These are phyloP conservation scores for Poeciliopsis retropinna DNA, from an alignment of 2,113 vertebrate genomes.

Conservation along the genomic window DNA sequence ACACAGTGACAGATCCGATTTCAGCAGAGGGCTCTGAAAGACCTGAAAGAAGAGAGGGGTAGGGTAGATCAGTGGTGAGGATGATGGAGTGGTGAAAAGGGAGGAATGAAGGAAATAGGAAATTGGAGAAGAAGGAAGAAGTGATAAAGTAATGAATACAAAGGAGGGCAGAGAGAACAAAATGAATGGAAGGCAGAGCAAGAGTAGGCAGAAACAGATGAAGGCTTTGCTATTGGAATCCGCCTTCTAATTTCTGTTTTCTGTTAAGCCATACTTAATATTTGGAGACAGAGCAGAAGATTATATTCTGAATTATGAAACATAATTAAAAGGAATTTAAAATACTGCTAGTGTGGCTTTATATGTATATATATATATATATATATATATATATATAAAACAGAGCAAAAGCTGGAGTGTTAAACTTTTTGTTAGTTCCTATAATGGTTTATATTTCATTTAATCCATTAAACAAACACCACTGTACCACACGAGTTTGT, in stretches of 20 bases:
- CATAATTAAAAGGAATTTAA: too few species aligned
- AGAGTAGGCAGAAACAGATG: background rate
- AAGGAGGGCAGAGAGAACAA: background rate
- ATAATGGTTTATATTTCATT: too few species aligned
- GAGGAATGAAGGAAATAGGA: conserved; percentile 5
- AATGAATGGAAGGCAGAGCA: conserved; percentile 14
- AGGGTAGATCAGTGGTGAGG: conserved; percentile 17
- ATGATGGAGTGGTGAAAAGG: conserved; percentile 28
- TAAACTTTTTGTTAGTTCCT: too few species aligned
- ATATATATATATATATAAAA: too few species aligned
- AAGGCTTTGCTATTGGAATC: background rate
- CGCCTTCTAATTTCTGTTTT: background rate
- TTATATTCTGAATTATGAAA: background rate
- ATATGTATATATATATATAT: too few species aligned
- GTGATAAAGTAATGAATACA: background rate
- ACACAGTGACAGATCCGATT: conserved; percentile 61
- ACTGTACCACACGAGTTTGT: too few species aligned
- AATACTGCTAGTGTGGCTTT: too few species aligned
- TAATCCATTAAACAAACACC: too few species aligned
- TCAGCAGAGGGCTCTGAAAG: conserved; percentile 50
- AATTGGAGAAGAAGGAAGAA: conserved; percentile 15
- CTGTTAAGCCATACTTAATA: background rate
- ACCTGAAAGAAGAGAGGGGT: conserved; percentile 32
- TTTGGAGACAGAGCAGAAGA: background rate
- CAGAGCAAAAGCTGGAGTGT: too few species aligned